Evolutionary conservation across 1,140 invertebrate genomes (phyloP), one percentile per base, ranked within the genome.

Genomic region (Pseudomyrmex pallidus): DNA sequence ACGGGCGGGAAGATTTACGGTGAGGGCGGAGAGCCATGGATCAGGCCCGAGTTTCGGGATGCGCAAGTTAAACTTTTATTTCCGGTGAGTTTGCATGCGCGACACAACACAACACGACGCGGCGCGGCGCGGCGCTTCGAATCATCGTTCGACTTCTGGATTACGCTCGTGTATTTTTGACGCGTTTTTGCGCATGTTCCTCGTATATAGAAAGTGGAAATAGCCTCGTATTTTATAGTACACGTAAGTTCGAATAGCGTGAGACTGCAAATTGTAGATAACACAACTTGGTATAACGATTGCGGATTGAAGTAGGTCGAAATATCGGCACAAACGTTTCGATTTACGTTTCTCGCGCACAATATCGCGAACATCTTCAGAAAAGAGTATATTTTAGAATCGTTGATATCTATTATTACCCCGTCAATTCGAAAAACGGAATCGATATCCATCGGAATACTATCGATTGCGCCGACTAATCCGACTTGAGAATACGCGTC

Each of bases 31-130:
- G 61, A 74, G 74, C 83, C 86, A 66, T 84, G 64, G 85, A 87
- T 87, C 86, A 77, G 78, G 44, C 59, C 35, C 66, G 56, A 72
- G 72, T 56, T 80, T 61, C 84, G 57, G 74, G 64, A 74, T 59
- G 50, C 56, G 67, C 63, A 63, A 84, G 48, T 87, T 87, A 87
- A 87, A 87, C 86, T 87, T 87, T 74, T 83, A 87, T 78, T 87
- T 63, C 73, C 85, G 80, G 72, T 73, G 85, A 86, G 73, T 74
- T 84, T 68, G 54, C 85, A 63, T 82, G 70, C 59, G 52, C 85
- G 86, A 83, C 70, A 67, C 72, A 70, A 74, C 68, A 76, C 25
- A 50, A 13, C 48, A n/a, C 66, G 83, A 86, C 83, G 66, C 59
- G 10, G 50, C 57, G 66, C 59, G 10, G 50, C 57, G 72, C 66